Base-by-base conservation (phyloP, 1,140 invertebrate species). In the Agraylea sexmaculata region DNA sequence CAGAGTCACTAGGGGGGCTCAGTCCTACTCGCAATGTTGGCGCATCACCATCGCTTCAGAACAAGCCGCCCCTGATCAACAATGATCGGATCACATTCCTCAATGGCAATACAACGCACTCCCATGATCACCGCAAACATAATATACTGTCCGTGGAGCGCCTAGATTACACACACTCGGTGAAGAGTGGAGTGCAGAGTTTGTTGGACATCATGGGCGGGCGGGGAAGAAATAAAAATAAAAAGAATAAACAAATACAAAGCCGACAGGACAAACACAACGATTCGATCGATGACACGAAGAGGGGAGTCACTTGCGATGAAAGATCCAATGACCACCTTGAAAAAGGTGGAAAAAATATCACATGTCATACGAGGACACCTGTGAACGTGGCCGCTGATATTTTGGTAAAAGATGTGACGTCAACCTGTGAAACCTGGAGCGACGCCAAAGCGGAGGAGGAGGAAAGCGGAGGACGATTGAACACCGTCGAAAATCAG, bases 171-270 rank as follows among this genome's bases (percentile, higher is more conserved):
- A 42, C 43, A 5, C 43, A 49, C 32, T 37, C 43, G n/a, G 31
- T 35, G 10, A 46, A 42, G 30, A 20, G 34, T 18, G 46, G 46
- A 5, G 46, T 48, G 5, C 47, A 49, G 30, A 46, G 25, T 28
- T 34, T 49, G 6, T 33, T 49, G 8, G 43, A 46, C n/a, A 49
- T 40, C 8, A 49, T 49, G 43, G 45, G 31, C n/a, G 12, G 47
- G 20, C 12, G 36, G 25, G 40, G 39, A 27, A 46, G 37, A 23
- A 32, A 39, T 25, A 33, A 13, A 12, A 42, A 49, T 21, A 17
- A 41, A 27, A 41, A 25, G 31, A 12, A 28, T 30, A 7, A 44
- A 44, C n/a, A 33, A 33, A 44, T 25, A 13, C 11, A 25, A 20
- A 22, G 16, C 3, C 11, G 20, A 37, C n/a, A 4, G n/a, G 17